A percentile compares a stretch with the other conserved stretches of the same genome.
Evolutionary conservation across 2,113 vertebrate species (phyloP).

Genomic region (Bujurquina vittata): DNA sequence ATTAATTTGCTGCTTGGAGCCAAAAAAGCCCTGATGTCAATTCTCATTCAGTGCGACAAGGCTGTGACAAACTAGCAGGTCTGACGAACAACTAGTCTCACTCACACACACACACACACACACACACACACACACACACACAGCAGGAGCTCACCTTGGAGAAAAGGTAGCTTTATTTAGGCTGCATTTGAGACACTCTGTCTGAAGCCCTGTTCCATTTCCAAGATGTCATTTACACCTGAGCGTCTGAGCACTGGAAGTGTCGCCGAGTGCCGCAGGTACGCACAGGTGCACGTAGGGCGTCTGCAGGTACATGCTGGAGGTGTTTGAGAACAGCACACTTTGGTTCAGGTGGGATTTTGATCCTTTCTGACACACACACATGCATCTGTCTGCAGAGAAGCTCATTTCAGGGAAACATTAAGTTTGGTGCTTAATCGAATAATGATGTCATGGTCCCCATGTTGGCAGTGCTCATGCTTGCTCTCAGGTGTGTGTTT

Average conservation of each 20-base stretch:
- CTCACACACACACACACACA: neutral
- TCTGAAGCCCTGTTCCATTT: neutral
- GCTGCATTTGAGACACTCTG: neutral
- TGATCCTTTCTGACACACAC: neutral
- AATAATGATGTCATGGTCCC: too few species aligned
- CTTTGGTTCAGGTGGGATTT: neutral
- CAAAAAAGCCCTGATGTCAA: slow-evolving; percentile 34
- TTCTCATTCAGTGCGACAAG: slow-evolving; percentile 28
- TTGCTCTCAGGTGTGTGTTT: too few species aligned
- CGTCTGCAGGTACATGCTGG: neutral
- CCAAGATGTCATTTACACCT: slow-evolving; percentile 7
- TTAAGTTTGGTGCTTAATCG: too few species aligned
- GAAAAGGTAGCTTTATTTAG: slow-evolving; percentile 4
- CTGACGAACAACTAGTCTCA: neutral
- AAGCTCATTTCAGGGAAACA: neutral
- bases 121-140: neutral
- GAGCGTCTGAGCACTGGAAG: neutral
- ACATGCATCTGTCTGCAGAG: neutral
- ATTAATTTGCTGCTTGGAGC: slow-evolving; percentile 35
- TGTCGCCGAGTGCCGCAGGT: neutral
- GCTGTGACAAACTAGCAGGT: slow-evolving; percentile 14
- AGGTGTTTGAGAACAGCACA: neutral
- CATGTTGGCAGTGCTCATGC: too few species aligned
- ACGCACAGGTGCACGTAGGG: neutral
- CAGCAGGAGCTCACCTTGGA: neutral